phyloP scores from a whole-genome alignment of 64 coral and sea anemone species.

The Stichodactyla helianthus region DNA sequence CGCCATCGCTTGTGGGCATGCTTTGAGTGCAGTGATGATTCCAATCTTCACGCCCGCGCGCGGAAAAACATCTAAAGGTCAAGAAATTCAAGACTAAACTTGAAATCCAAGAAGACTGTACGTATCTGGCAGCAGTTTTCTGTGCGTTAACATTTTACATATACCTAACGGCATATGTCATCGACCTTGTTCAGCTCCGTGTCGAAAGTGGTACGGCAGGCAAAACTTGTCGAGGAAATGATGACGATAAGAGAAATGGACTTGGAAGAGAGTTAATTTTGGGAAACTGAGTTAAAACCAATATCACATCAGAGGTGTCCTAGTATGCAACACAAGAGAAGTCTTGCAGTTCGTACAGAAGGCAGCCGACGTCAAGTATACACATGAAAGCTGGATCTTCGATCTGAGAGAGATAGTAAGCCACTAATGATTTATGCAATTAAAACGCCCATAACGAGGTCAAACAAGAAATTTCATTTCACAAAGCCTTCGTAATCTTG shows the following conservation, averaged over 20 bases:
- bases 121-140: neutral
- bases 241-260: neutral
- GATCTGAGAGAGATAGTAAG: neutral
- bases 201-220: neutral
- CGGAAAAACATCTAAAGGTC: neutral
- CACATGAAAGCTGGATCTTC: neutral
- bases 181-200: neutral
- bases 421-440: neutral
- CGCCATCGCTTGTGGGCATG: neutral
- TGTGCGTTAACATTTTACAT: neutral
- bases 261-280: neutral
- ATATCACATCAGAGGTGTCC: too few species aligned
- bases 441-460: neutral
- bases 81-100: neutral
- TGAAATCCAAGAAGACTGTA: neutral
- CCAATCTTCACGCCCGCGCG: neutral
- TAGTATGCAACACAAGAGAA: neutral
- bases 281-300: neutral
- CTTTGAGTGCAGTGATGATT: neutral
- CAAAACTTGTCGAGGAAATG: neutral
- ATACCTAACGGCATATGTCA: constrained; percentile 4
- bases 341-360: neutral
- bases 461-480: neutral
- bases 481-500: neutral
- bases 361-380: neutral